A percentile compares a stretch with the other conserved stretches of the same genome.
Conservation (phyloP, 2,888 invertebrate species). For the Rotaria sp. region DNA sequence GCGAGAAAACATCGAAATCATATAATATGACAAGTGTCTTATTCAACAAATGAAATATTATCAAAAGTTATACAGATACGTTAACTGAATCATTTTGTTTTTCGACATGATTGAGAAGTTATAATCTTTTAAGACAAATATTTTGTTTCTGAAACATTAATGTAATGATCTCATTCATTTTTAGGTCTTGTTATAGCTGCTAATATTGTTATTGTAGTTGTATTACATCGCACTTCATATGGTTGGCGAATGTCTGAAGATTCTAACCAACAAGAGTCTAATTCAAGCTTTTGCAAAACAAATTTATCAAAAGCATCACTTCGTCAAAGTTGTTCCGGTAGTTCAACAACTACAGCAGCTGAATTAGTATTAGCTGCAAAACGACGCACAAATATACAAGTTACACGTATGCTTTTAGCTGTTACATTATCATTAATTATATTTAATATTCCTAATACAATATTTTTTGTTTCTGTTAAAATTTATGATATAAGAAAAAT, state of each 20-base stretch:
- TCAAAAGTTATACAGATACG: no score
- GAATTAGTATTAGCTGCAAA: neutral
- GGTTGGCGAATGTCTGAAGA: neutral
- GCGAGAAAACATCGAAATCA: no score
- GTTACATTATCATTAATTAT: constrained; percentile 5
- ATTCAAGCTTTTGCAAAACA: neutral
- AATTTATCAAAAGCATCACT: neutral
- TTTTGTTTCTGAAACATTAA: neutral
- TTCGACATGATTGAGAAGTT: no score
- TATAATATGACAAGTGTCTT: no score
- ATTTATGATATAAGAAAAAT: no score
- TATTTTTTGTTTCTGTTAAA: neutral
- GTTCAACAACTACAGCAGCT: neutral
- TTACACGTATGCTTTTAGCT: constrained; percentile 3
- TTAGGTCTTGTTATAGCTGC: neutral
- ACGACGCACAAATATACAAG: neutral
- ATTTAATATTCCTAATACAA: neutral
- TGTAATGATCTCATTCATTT: neutral
- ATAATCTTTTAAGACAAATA: neutral
- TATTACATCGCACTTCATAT: neutral
- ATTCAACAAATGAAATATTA: no score
- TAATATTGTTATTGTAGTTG: neutral
- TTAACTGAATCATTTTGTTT: no score
- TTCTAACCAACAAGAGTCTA: neutral
- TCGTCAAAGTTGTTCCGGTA: neutral